phyloP scores from a whole-genome alignment of 2,113 vertebrate species.

The Daphoenositta chrysoptera region DNA sequence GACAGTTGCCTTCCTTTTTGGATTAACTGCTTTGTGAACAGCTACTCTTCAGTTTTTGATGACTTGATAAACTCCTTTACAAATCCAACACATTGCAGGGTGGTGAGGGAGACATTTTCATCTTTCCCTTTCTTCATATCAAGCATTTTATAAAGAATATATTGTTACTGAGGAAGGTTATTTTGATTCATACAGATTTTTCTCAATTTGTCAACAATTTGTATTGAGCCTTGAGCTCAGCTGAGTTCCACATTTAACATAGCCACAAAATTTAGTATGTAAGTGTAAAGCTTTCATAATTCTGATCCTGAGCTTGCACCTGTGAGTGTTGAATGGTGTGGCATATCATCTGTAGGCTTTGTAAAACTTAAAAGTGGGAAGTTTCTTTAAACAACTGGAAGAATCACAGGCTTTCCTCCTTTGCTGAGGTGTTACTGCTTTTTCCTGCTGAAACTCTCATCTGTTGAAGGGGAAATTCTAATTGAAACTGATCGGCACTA shows the following conservation, averaged over 20 bases:
- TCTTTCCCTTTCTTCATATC: neutral
- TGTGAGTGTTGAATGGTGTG: neutral
- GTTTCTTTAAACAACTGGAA: neutral
- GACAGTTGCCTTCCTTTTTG: neutral
- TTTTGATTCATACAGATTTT: neutral
- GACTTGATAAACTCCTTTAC: neutral
- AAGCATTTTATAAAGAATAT: neutral
- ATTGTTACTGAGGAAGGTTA: neutral
- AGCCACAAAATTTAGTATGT: neutral
- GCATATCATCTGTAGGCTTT: neutral
- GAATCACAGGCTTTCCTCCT: neutral
- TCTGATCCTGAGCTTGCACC: neutral
- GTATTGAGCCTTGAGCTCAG: neutral
- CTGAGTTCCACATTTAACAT: neutral
- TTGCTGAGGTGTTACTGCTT: neutral
- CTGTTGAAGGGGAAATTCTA: neutral
- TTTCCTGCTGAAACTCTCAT: neutral
- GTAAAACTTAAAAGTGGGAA: neutral
- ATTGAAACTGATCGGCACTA: neutral
- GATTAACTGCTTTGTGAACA: neutral
- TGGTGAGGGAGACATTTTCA: neutral
- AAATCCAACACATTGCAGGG: neutral
- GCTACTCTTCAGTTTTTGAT: neutral
- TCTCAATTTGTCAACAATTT: neutral
- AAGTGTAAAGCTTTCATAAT: neutral